Evolutionary conservation across 2,113 vertebrate species (phyloP), one percentile per base, ranked within the genome.

Genomic region (Lepus timidus): DNA sequence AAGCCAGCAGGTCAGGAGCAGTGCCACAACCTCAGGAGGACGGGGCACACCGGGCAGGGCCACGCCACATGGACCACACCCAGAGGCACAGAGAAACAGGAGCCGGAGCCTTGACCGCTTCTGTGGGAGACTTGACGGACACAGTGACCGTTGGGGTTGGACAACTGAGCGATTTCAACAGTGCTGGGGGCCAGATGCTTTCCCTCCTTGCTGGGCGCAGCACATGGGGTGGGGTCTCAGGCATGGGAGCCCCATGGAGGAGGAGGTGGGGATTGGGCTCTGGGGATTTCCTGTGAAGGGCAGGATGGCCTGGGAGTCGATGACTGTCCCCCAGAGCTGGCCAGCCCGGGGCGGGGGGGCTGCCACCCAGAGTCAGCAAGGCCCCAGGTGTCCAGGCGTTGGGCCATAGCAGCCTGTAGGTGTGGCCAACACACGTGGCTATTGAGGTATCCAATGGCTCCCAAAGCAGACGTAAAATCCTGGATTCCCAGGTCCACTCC

Each of bases 231-330:
- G 31, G 52, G 5, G 20, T 3, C 33, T 9, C 7, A 5, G 22
- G 39, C 6, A 31, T 7, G 12, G 10, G 9, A 52, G 7, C 2
- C 52, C 51, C n/a, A 4, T 0, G 3, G n/a, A 44, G 44, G 44
- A 44, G 23, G 29, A 58, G 51, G n/a, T 1, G 12, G 12, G 2
- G 5, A 51, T 51, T 23, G 31, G 11, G 51, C 76, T 20, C 51
- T n/a, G 51, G 51, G 19, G n/a, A 7, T 31, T 70, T 13, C 31
- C 67, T 70, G 67, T n/a, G 67, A 31, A 68, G 5, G 67, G 29
- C 29, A 29, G 31, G 65, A n/a, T 29, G 4, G 6, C 29, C 29
- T 27, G 27, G 27, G 0, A 7, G 16, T 33, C 19, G n/a, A 6
- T 1, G 2, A 2, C 67, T 70, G 14, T 33, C 14, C 14, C 67